These are phyloP conservation scores for Octodon degus DNA, from an alignment of 2,113 vertebrate genomes.

Conservation along the genomic window DNA sequence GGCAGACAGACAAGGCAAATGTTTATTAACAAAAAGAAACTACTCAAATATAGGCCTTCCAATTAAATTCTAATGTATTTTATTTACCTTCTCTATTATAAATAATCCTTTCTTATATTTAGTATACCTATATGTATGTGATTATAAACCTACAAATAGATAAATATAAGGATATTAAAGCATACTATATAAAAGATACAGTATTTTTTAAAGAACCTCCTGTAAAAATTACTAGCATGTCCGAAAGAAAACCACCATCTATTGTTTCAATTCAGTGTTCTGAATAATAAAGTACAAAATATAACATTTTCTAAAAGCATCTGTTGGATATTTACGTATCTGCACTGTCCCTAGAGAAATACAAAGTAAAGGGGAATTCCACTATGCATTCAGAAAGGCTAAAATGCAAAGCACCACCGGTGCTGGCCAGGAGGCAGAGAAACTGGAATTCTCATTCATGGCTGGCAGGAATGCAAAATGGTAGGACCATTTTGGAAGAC, in stretches of 20 bases:
- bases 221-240: neutral
- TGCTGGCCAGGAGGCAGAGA: neutral
- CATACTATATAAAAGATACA: neutral
- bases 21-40: too few relatives aligned
- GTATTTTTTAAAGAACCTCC: neutral
- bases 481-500: neutral
- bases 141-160: neutral
- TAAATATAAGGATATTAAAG: neutral
- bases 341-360: neutral
- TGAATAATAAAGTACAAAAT: neutral
- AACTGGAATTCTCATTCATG: neutral
- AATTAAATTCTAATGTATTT: neutral
- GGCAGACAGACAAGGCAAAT: neutral
- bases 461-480: neutral
- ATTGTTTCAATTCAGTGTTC: neutral
- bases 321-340: neutral
- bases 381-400: neutral
- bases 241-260: neutral
- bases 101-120: neutral
- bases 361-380: neutral
- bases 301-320: slow-evolving; percentile 16
- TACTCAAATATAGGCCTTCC: neutral
- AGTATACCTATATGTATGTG: neutral
- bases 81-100: neutral
- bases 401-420: neutral